A percentile compares a stretch with the other conserved stretches of the same genome.
phyloP scores from a whole-genome alignment of 2,113 vertebrate species.

The Clarias magur region DNA sequence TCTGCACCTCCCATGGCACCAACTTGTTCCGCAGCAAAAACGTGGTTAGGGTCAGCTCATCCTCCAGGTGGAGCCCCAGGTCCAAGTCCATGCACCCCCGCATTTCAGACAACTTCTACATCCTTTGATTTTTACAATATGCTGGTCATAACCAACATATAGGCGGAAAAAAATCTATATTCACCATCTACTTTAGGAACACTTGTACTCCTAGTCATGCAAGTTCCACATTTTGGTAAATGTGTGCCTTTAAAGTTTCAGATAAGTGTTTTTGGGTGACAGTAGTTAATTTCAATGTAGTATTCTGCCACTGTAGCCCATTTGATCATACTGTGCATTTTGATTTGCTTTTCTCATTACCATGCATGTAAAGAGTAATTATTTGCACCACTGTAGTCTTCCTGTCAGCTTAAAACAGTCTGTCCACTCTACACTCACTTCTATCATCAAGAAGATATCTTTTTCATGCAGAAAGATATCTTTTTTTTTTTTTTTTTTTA shows the following conservation, averaged over 20 bases:
- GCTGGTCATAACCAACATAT: not conserved
- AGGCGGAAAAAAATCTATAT: not conserved
- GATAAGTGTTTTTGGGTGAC: not conserved
- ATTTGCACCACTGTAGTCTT: not conserved
- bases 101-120: not conserved
- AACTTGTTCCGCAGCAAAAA: not conserved
- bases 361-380: not conserved
- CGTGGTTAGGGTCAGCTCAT: conserved; percentile 8
- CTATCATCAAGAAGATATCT: not conserved
- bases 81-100: conserved; percentile 10
- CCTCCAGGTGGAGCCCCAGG: conserved; percentile 45
- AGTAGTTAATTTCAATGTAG: not conserved
- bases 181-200: not conserved
- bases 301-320: not conserved
- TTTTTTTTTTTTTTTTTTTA: not conserved
- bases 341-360: not conserved
- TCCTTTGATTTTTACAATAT: not conserved
- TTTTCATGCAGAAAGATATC: not conserved
- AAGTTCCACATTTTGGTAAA: not conserved
- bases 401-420: not conserved
- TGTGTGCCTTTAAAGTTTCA: not conserved
- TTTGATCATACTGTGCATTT: not conserved
- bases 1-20: conserved; percentile 23
- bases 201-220: not conserved
- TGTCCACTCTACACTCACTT: not conserved